Conservation (phyloP, 2,797 vertebrate genomes). For the Sebastes oblongus region DNA sequence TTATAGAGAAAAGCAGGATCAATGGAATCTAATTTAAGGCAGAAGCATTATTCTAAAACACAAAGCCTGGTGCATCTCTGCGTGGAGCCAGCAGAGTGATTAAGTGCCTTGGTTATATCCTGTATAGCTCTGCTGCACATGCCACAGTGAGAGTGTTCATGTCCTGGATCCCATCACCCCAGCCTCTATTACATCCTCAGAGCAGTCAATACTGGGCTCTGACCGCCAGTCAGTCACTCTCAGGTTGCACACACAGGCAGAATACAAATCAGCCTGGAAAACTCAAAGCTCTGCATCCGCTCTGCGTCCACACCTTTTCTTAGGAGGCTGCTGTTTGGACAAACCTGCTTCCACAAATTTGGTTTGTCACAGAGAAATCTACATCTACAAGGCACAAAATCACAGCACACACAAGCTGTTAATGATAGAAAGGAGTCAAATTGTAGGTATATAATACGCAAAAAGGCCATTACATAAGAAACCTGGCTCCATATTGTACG, state of each 20-base stretch:
- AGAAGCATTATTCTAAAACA: slow-evolving; percentile 76
- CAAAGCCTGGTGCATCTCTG: slow-evolving; percentile 52
- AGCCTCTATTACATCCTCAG: slow-evolving; percentile 79
- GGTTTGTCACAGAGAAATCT: slow-evolving; percentile 10
- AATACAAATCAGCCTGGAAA: slow-evolving; percentile 72
- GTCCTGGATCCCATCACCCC: slow-evolving; percentile 77
- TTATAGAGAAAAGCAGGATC: slow-evolving; percentile 72
- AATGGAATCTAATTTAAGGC: slow-evolving; percentile 79
- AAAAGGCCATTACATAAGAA: not conserved
- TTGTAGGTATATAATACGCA: not conserved
- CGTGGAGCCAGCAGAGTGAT: slow-evolving; percentile 69
- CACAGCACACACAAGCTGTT: not conserved
- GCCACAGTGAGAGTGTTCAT: slow-evolving; percentile 71
- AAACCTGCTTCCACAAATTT: not conserved
- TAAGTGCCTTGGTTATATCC: slow-evolving; percentile 70
- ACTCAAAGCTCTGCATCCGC: slow-evolving; percentile 53
- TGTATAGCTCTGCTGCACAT: slow-evolving; percentile 69
- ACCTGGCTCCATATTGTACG: not conserved
- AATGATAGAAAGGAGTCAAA: not conserved
- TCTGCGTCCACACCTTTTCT: slow-evolving; percentile 43
- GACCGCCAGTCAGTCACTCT: slow-evolving; percentile 77
- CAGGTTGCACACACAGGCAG: slow-evolving; percentile 65
- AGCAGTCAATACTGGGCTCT: slow-evolving; percentile 78
- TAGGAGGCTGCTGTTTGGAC: slow-evolving; percentile 21
- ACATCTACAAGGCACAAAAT: not conserved